These are phyloP conservation scores for Esox lucius DNA, from an alignment of 2,797 vertebrate species.

Conservation along the genomic window DNA sequence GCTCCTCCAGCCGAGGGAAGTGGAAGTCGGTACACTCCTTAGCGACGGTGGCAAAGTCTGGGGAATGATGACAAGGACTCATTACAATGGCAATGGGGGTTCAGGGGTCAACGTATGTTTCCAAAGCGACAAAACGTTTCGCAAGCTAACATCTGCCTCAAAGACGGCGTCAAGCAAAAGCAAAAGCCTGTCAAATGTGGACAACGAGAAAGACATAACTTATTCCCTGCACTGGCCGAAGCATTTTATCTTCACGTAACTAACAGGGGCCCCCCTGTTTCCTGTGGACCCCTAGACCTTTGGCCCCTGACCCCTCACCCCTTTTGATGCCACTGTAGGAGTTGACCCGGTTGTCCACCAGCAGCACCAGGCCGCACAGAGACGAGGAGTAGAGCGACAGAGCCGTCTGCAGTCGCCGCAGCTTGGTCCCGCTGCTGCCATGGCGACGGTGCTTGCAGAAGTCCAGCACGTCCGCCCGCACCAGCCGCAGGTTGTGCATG, in stretches of 20 bases:
- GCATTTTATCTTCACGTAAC: background rate
- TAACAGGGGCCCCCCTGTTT: background rate
- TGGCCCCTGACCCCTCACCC: slow-evolving; percentile 70
- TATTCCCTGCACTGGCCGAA: background rate
- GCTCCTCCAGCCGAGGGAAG: slow-evolving; percentile 88
- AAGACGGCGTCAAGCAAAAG: background rate
- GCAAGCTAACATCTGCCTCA: background rate
- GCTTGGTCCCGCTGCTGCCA: slow-evolving; percentile 87
- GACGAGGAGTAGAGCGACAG: slow-evolving; percentile 94
- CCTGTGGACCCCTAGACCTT: background rate
- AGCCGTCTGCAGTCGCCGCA: slow-evolving; percentile 90
- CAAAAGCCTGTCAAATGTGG: background rate
- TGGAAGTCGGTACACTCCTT: slow-evolving; percentile 98
- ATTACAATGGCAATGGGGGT: background rate
- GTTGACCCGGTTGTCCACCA: slow-evolving; percentile 96
- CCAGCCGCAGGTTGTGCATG: slow-evolving; percentile 94
- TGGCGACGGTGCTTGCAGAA: slow-evolving; percentile 92
- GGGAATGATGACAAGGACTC: background rate
- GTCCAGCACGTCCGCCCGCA: slow-evolving; percentile 89
- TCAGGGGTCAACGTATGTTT: background rate
- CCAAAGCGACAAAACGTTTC: background rate
- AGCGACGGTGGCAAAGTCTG: slow-evolving; percentile 94
- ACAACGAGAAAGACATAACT: background rate
- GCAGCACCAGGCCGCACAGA: slow-evolving; percentile 89
- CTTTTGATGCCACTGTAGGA: slow-evolving; percentile 97